These are phyloP conservation scores for Coendou prehensilis DNA, from an alignment of 2,797 vertebrate genomes.

Conservation along the genomic window DNA sequence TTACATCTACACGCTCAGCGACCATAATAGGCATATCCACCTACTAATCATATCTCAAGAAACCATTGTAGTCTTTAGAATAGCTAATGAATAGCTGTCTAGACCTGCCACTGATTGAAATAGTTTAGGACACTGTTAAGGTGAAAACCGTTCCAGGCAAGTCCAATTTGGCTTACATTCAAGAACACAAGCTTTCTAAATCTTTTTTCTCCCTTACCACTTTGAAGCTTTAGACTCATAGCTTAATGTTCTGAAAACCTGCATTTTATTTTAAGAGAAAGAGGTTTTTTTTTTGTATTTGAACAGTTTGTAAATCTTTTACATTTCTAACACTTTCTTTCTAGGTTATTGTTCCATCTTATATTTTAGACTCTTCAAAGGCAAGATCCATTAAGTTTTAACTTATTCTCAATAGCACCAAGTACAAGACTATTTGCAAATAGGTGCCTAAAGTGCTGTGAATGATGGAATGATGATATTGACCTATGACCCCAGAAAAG, in stretches of 20 bases:
- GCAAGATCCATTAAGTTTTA: constrained; percentile 63
- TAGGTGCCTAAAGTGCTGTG: constrained; percentile 18
- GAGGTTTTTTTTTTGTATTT: not conserved
- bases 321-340: constrained; percentile 56
- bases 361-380: constrained; percentile 44
- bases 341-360: constrained; percentile 55
- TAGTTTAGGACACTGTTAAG: constrained; percentile 34
- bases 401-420: not conserved
- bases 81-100: constrained; percentile 72
- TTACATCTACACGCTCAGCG: not conserved
- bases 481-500: constrained; percentile 24
- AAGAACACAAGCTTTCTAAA: constrained; percentile 51
- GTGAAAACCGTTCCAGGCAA: not conserved
- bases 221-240: constrained; percentile 37
- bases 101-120: constrained; percentile 50
- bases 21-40: constrained; percentile 49
- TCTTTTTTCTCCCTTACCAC: not conserved
- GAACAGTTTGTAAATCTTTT: constrained; percentile 11
- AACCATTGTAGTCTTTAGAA: constrained; percentile 61
- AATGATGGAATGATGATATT: not conserved
- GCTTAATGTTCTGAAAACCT: constrained; percentile 59
- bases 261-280: constrained; percentile 1
- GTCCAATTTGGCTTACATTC: constrained; percentile 33
- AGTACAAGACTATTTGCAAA: constrained; percentile 51
- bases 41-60: constrained; percentile 73